Evolutionary conservation across 2,888 invertebrate genomes (phyloP).

Genomic region (Dichetophora obliterata): DNA sequence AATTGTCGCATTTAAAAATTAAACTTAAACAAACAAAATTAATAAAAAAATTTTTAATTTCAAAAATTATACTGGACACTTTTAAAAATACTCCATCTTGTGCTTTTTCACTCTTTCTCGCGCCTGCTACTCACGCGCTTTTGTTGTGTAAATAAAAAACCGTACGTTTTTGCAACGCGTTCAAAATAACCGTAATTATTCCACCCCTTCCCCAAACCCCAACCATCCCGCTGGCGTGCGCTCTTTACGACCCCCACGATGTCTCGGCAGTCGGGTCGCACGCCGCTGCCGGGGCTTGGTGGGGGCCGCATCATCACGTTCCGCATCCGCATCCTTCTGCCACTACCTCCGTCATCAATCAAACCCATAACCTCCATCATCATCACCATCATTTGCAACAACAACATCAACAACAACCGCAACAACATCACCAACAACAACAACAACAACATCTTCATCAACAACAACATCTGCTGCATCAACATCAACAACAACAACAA

Average conservation of each 20-base stretch:
- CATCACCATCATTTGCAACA: conserved; percentile 72
- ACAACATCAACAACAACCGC: conserved; percentile 65
- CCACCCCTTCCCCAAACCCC: conserved; percentile 71
- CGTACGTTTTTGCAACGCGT: conserved; percentile 58
- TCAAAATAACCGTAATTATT: conserved; percentile 71
- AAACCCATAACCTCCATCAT: conserved; percentile 70
- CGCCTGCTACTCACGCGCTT: conserved; percentile 31
- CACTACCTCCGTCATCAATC: conserved; percentile 57
- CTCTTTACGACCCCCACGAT: conserved; percentile 72
- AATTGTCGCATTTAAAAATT: neutral
- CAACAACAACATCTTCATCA: conserved; percentile 69
- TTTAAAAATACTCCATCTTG: neutral
- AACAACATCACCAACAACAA: conserved; percentile 48
- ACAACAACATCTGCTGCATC: conserved; percentile 63
- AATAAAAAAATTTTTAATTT: neutral
- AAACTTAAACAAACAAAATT: neutral
- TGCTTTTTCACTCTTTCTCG: neutral
- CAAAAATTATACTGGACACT: neutral
- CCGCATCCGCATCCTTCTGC: conserved; percentile 72
- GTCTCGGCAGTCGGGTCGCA: conserved; percentile 72
- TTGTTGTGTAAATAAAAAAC: conserved; percentile 9
- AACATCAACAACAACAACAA: conserved; percentile 51
- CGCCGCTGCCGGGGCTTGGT: conserved; percentile 72
- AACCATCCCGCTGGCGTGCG: conserved; percentile 72
- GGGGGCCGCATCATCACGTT: conserved; percentile 69